A percentile compares a stretch with the other conserved stretches of the same genome.
These are phyloP conservation scores for Plebejus anna DNA, from an alignment of 2,888 invertebrate genomes.

Conservation along the genomic window DNA sequence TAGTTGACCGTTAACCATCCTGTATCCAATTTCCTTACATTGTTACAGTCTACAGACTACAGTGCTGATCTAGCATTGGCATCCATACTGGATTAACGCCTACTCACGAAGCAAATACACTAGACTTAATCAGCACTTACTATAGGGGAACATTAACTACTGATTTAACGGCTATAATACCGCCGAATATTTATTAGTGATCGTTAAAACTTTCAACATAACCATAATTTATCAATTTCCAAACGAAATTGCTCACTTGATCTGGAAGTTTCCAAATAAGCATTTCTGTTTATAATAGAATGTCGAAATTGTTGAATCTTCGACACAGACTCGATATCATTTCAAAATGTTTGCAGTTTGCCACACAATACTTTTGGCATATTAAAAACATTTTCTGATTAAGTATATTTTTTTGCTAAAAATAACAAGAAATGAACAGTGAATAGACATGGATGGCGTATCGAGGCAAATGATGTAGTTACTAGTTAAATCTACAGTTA, in stretches of 20 bases:
- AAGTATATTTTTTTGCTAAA: no score
- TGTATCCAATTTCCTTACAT: no score
- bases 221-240: conserved; percentile 6
- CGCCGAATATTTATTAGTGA: neutral
- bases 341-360: conserved; percentile 9
- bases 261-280: neutral
- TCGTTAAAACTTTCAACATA: neutral
- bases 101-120: neutral
- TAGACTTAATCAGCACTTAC: neutral
- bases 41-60: no score
- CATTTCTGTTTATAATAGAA: conserved; percentile 8
- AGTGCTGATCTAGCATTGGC: no score
- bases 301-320: conserved; percentile 13
- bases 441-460: no score
- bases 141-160: neutral
- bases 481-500: no score
- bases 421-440: no score
- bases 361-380: neutral
- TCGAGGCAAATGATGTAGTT: no score
- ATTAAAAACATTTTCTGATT: neutral
- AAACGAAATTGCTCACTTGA: neutral
- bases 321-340: neutral
- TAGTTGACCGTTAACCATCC: no score
- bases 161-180: neutral
- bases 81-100: neutral